Percentiles rank a stretch among this genome's conserved stretches.
Conservation (phyloP, 1,140 invertebrate species). For the Ips typographus region DNA sequence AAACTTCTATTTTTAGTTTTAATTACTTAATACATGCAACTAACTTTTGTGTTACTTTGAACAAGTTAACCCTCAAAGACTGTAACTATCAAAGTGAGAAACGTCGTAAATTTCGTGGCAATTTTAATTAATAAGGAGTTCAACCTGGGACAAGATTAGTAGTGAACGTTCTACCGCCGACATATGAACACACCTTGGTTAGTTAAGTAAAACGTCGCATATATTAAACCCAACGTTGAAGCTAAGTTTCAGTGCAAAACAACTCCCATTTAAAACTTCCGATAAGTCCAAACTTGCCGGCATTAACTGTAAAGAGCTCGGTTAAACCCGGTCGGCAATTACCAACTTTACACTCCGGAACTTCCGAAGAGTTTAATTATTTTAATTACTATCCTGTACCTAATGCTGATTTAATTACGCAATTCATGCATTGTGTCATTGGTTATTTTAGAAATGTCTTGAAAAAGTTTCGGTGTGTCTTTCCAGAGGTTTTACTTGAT, state of each 20-base stretch:
- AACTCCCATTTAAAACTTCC: conserved; percentile 21
- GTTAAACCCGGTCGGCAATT: conserved; percentile 28
- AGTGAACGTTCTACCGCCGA: no score
- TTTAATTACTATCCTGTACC: conserved; percentile 30
- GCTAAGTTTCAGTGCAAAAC: conserved; percentile 13
- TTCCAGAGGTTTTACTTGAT: no score
- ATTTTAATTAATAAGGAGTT: not conserved
- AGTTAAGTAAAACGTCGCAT: conserved; percentile 6
- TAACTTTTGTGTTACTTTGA: no score
- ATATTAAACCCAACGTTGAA: conserved; percentile 2
- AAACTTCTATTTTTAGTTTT: no score
- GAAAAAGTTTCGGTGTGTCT: no score
- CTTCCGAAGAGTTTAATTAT: conserved; percentile 28
- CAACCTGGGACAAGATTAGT: no score
- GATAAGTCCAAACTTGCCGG: conserved; percentile 24
- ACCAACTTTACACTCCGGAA: conserved; percentile 33
- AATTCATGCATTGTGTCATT: not conserved
- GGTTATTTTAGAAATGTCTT: no score
- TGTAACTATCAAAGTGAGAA: not conserved
- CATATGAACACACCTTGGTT: no score
- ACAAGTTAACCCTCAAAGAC: no score
- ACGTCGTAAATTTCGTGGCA: not conserved
- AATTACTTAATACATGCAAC: no score
- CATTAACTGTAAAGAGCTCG: conserved; percentile 15
- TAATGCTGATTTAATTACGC: conserved; percentile 5